Evolutionary conservation across 2,888 invertebrate species (phyloP).

Genomic region (Iphiclides podalirius): DNA sequence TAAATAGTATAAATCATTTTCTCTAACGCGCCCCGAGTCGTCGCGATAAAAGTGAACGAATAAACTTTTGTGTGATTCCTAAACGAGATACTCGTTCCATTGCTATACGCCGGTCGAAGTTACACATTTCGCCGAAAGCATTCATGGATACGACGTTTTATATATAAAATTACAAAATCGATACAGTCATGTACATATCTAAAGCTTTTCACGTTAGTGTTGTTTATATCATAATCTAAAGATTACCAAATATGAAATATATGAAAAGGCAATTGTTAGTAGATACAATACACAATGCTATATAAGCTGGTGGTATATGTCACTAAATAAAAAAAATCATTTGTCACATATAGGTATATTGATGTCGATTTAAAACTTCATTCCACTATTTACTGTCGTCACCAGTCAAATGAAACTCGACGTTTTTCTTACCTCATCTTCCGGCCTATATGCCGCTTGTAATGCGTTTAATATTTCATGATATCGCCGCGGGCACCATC

Average conservation of each 20-base stretch:
- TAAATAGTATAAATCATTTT: conserved; percentile 78
- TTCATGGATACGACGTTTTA: conserved; percentile 26
- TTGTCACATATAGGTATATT: too few species aligned
- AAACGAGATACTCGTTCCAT: conserved; percentile 59
- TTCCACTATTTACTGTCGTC: conserved; percentile 40
- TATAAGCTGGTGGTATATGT: too few species aligned
- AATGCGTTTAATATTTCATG: conserved; percentile 80
- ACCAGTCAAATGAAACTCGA: conserved; percentile 56
- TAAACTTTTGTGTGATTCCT: conserved; percentile 74
- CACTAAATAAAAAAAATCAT: too few species aligned
- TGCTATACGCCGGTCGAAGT: conserved; percentile 32
- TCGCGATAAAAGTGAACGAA: conserved; percentile 72
- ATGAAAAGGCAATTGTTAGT: too few species aligned
- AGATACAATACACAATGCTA: too few species aligned
- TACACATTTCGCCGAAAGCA: conserved; percentile 20
- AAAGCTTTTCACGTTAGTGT: too few species aligned
- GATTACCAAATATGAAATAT: too few species aligned
- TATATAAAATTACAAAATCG: neutral
- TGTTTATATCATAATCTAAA: too few species aligned
- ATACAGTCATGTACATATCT: too few species aligned
- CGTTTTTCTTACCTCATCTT: conserved; percentile 75
- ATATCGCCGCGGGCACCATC: conserved; percentile 69
- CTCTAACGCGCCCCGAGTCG: conserved; percentile 59
- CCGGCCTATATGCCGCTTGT: conserved; percentile 76
- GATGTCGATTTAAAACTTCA: too few species aligned